phyloP scores from a whole-genome alignment of 2,797 vertebrate species.

The Lacerta bilineata region DNA sequence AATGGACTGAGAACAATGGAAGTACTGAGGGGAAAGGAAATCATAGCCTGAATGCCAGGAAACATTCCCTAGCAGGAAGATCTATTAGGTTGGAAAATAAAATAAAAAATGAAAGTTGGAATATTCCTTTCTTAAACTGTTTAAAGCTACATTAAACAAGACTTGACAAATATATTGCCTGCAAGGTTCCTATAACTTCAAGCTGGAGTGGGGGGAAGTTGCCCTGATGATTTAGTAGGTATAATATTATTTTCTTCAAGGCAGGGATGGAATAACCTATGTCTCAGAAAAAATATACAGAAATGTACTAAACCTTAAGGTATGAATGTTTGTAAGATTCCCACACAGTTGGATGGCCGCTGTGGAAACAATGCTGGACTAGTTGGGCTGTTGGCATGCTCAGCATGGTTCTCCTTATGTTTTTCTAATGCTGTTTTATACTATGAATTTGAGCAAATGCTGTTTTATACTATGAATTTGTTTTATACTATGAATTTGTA shows the following conservation, averaged over 20 bases:
- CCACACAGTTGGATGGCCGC: too few relatives aligned
- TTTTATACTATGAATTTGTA: too few relatives aligned
- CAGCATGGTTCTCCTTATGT: too few relatives aligned
- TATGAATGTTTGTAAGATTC: too few relatives aligned
- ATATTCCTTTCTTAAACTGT: background rate
- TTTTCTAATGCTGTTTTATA: too few relatives aligned
- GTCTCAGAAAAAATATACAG: too few relatives aligned
- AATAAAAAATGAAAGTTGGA: conserved; percentile 1
- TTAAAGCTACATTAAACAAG: conserved; percentile 29
- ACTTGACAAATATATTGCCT: background rate
- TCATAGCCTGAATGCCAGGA: background rate
- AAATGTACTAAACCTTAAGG: too few relatives aligned
- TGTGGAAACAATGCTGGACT: too few relatives aligned
- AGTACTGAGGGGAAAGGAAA: background rate
- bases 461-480: too few relatives aligned
- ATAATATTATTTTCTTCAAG: background rate
- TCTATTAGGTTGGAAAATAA: background rate
- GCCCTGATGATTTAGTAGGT: background rate
- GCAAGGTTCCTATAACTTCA: background rate
- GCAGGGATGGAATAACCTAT: background rate
- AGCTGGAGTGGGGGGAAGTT: background rate
- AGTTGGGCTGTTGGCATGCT: too few relatives aligned
- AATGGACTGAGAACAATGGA: background rate
- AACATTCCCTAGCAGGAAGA: background rate
- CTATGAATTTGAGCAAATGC: too few relatives aligned